Evolutionary conservation across 2,888 invertebrate genomes (phyloP).

Genomic region (Cancer borealis): DNA sequence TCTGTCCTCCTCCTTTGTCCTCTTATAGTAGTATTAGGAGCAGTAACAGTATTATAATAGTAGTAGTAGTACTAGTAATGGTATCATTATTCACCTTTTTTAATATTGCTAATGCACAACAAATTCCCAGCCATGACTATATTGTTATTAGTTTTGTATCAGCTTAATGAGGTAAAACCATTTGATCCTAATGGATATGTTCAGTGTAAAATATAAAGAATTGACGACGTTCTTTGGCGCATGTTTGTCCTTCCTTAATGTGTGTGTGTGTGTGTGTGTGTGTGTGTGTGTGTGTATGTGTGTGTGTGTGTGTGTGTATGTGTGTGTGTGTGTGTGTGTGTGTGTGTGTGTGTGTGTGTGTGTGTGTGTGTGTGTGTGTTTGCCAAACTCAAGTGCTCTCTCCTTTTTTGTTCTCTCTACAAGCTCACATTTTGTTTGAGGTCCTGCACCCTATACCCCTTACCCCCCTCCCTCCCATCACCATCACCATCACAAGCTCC

Average conservation of each 20-base stretch:
- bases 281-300: too few species aligned
- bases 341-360: not conserved
- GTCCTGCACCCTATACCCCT: too few species aligned
- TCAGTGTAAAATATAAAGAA: not conserved
- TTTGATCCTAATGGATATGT: not conserved
- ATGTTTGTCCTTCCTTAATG: not conserved
- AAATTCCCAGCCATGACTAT: not conserved
- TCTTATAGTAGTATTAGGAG: not conserved
- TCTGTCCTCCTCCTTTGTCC: not conserved
- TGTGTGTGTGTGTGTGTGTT: not conserved
- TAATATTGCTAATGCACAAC: not conserved
- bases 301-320: not conserved
- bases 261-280: too few species aligned
- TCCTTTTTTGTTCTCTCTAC: not conserved
- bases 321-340: too few species aligned
- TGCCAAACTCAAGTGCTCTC: not conserved
- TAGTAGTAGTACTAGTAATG: not conserved
- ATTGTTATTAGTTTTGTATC: not conserved
- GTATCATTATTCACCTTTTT: not conserved
- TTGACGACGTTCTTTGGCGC: not conserved
- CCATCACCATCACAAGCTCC: not conserved
- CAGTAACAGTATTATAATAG: not conserved
- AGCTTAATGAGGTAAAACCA: not conserved
- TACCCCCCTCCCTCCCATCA: not conserved
- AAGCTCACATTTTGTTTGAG: not conserved